Evolutionary conservation across 2,888 invertebrate species (phyloP), one percentile per base, ranked within the genome.

Genomic region (Agrochola macilenta): DNA sequence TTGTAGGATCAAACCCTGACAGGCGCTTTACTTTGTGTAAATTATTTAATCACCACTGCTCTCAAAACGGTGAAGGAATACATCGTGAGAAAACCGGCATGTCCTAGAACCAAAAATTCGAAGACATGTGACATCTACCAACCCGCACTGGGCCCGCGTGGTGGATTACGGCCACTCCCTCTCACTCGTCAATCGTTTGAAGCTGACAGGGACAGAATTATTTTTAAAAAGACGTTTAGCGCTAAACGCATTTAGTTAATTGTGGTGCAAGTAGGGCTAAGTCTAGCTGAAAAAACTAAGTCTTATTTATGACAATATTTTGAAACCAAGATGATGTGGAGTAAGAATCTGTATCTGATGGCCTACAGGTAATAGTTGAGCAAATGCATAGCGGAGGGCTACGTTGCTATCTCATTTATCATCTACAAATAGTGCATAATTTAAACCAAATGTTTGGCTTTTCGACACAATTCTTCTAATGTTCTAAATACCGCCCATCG

Each of bases 401-500:
- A 76, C 30, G 30, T 76, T 64, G 30, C 76, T n/a, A 17, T 30
- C 46, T 26, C 26, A 60, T 30, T 2, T 60, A 30, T 60, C 17
- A 60, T 60, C 8, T 20, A 60, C 2, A 60, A 60, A 30, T 1
- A 4, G 1, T 30, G 30, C 30, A 1, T 60, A 23, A 9, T 23
- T 20, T 52, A 7, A 26, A 5, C 2, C 26, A 58, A 57, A 26
- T 14, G 26, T n/a, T 26, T 14, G 58, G 2, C 5, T 58, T 58
- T 26, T 26, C 26, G 14, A 26, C 17, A 58, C 12, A 5, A 57
- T 57, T 57, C n/a, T 57, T 57, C 57, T 26, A 57, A 1, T 14
- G 58, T 7, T 26, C 26, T 26, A 35, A 35, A 35, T 35, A 35
- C 35, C 35, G 35, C 35, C 35, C 35, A 5, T 35, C 2, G 35